Base-by-base conservation (phyloP, 2,113 vertebrate species). In the Kryptolebias marmoratus region DNA sequence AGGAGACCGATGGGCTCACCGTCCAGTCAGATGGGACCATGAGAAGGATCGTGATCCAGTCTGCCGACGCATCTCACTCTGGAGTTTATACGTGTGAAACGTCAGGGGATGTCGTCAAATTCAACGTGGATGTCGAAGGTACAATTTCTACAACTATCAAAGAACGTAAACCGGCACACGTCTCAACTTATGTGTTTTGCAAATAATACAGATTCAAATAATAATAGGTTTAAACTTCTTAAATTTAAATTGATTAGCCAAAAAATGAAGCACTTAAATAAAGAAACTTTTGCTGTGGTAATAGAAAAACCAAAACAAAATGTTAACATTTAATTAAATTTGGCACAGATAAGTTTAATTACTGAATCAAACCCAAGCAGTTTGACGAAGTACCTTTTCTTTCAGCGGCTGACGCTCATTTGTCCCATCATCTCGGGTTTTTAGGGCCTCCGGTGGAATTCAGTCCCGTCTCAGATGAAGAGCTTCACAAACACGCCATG, bases 21-120 rank as follows among this genome's bases (percentile, higher is more conserved):
- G 89, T 94, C 81, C 93, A 95, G 61, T 92, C 93, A 16, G 91
- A 93, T 11, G 92, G 92, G 15, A 92, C 88, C 30, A 93, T 94
- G 90, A 89, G 93, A 65, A 93, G 93, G 79, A 86, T 94, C 0
- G 88, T 94, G 56, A 92, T 95, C 71, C 92, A 91, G 0, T 88
- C 90, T 5, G 88, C 93, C n/a, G 87, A 92, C 12, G 79, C 52
- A 4, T 84, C 80, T 42, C 82, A 94, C 77, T 87, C 92, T 54
- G 94, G 94, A 32, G 76, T 90, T 67, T 95, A 95, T 60, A 88
- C 87, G 9, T 95, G 94, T 65, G 65, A 94, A 72, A 89, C 89
- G 2, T 77, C 68, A 10, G 88, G 83, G 31, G 92, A 95, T 27
- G 75, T 65, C 42, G 72, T 93, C 36, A 86, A 76, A 59, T 95